Base-by-base conservation (phyloP, 2,797 vertebrate genomes). In the Coreius guichenoti region DNA sequence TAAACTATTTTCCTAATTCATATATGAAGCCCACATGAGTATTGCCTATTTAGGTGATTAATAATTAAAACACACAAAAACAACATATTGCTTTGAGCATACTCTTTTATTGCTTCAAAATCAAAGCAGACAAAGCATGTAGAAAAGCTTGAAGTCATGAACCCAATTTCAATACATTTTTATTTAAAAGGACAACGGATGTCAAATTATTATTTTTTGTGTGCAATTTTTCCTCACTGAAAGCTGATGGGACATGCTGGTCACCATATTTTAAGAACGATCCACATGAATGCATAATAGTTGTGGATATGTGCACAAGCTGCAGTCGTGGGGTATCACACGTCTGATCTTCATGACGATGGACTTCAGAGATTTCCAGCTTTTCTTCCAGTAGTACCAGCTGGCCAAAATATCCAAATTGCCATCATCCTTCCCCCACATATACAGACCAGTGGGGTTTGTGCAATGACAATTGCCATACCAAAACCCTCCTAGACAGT, bases 331-430 rank as follows among this genome's bases (percentile, higher is more conserved):
- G 12, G 12, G 65, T 3, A 2, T 29, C 70, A 5, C 70, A 47
- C 43, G n/a, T 29, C 8, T 47, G 70, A 73, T 73, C 70, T 73
- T 73, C 70, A 47, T 47, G 43, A 14, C 47, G 70, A 73, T 47
- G 43, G 43, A 5, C 70, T 73, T 73, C 43, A 73, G 43, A 16
- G n/a, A 17, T 2, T 9, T 1, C 1, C 0, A 0, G 23, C 0
- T 16, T 0, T 5, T 73, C 43, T 73, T 73, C 43, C 70, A 73
- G 14, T 1, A 0, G 7, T 11, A 17, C 70, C 70, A 73, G 14
- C 4, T 17, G 14, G 0, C 7, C 0, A 1, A 3, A 72, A 0
- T 0, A 16, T 0, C 0, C 3, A 16, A 0, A 8, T 1, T n/a
- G 0, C 0, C 4, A 26, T 0, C 1, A 8, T 29, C 1, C 5